phyloP scores from a whole-genome alignment of 2,888 invertebrate genomes.

The Eubasilissa splendida region DNA sequence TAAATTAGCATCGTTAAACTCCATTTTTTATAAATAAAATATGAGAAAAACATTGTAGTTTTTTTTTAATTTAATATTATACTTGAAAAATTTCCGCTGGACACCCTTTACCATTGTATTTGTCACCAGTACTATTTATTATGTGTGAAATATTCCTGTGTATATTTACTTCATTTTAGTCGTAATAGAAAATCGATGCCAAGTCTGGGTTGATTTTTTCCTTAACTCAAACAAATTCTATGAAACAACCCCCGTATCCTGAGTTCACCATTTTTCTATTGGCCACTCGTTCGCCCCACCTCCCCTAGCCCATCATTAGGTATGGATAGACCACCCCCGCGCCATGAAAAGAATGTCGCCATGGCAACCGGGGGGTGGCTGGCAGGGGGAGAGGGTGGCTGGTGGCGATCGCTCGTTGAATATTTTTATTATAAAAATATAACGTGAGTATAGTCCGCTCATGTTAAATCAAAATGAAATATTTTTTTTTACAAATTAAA shows the following conservation, averaged over 20 bases:
- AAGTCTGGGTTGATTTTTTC: constrained; percentile 20
- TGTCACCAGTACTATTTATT: too few relatives aligned
- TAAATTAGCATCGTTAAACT: too few relatives aligned
- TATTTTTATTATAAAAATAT: constrained; percentile 56
- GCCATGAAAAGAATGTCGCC: constrained; percentile 55
- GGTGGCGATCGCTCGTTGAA: background rate
- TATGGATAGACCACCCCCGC: constrained; percentile 28
- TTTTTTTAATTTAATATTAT: too few relatives aligned
- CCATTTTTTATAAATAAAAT: too few relatives aligned
- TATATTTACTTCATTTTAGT: too few relatives aligned
- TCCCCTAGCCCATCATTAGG: constrained; percentile 17
- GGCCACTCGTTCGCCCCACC: constrained; percentile 37
- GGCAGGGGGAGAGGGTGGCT: constrained; percentile 25
- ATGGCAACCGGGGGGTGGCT: constrained; percentile 48
- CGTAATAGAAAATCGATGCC: background rate
- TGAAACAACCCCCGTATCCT: constrained; percentile 33
- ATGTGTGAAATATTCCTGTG: too few relatives aligned
- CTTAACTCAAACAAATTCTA: constrained; percentile 18
- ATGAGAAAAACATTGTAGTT: too few relatives aligned
- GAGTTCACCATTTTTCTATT: constrained; percentile 36
- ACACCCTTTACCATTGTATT: too few relatives aligned
- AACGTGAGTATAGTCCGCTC: background rate
- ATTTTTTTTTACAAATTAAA: too few relatives aligned
- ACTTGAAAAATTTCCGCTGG: too few relatives aligned
- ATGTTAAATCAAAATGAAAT: background rate